Conservation (phyloP, 2,113 vertebrate genomes). For the Cryptotis parvus region DNA sequence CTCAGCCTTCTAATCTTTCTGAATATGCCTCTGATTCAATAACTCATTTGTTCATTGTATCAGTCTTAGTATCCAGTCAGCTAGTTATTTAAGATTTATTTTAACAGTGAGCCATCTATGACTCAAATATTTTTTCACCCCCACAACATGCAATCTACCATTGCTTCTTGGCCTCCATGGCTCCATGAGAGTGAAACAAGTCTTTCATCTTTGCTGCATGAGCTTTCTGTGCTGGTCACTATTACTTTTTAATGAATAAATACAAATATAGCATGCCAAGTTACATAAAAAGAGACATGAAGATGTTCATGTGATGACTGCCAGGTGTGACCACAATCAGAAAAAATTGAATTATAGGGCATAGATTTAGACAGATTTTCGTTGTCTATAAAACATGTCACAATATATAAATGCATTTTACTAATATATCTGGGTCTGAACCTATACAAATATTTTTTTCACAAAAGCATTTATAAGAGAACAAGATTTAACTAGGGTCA, state of each 20-base stretch:
- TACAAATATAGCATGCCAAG: neutral
- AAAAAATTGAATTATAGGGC: neutral
- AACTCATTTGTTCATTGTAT: neutral
- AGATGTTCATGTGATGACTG: too few species aligned
- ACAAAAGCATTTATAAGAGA: constrained; percentile 1
- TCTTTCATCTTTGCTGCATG: neutral
- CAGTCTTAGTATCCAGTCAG: neutral
- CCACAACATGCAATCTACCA: neutral
- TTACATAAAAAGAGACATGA: neutral
- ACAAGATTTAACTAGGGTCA: neutral
- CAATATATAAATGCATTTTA: neutral
- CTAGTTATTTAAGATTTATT: neutral
- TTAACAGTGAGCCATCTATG: neutral
- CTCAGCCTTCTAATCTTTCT: neutral
- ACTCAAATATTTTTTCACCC: neutral
- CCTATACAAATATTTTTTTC: neutral
- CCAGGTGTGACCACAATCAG: too few species aligned
- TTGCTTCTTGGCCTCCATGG: neutral
- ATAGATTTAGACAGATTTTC: constrained; percentile 4
- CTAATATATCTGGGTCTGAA: neutral
- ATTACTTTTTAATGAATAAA: neutral
- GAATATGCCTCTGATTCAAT: neutral
- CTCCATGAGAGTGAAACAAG: neutral
- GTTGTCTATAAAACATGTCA: neutral
- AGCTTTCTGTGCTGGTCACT: neutral